Evolutionary conservation across 2,113 vertebrate genomes (phyloP).

Genomic region (Tetrax tetrax): DNA sequence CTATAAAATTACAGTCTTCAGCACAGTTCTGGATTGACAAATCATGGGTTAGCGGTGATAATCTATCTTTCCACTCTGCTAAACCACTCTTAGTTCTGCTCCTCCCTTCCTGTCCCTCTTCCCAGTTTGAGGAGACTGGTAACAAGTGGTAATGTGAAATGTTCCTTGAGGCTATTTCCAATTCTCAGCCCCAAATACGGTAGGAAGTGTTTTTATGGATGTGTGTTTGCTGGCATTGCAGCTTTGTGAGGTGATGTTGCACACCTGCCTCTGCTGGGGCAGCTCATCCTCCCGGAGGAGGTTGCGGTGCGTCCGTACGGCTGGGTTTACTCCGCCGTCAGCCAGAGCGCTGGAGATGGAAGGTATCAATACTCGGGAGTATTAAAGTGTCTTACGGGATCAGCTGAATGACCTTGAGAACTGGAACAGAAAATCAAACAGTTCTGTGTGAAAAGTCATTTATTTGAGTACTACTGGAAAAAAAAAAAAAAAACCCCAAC

Average conservation of each 20-base stretch:
- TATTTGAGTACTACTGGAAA: constrained; percentile 54
- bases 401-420: constrained; percentile 56
- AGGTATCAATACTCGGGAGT: not conserved
- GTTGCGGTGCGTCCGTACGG: not conserved
- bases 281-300: not conserved
- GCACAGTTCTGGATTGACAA: constrained; percentile 59
- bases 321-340: not conserved
- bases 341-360: not conserved
- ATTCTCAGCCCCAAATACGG: rapidly evolving
- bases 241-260: not conserved
- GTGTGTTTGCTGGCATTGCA: not conserved
- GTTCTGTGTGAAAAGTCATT: constrained; percentile 51
- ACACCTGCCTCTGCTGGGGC: not conserved
- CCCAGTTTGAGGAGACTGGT: not conserved
- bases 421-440: constrained; percentile 43
- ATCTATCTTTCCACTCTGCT: constrained; percentile 61
- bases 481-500: not conserved
- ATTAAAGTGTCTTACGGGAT: constrained; percentile 26
- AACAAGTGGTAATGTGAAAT: not conserved
- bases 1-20: constrained; percentile 73
- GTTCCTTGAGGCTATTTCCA: not conserved
- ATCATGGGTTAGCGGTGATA: constrained; percentile 65
- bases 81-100: constrained; percentile 48
- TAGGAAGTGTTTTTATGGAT: not conserved
- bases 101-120: not conserved